phyloP scores from a whole-genome alignment of 2,888 invertebrate genomes.

The Malthinus flaveolus region DNA sequence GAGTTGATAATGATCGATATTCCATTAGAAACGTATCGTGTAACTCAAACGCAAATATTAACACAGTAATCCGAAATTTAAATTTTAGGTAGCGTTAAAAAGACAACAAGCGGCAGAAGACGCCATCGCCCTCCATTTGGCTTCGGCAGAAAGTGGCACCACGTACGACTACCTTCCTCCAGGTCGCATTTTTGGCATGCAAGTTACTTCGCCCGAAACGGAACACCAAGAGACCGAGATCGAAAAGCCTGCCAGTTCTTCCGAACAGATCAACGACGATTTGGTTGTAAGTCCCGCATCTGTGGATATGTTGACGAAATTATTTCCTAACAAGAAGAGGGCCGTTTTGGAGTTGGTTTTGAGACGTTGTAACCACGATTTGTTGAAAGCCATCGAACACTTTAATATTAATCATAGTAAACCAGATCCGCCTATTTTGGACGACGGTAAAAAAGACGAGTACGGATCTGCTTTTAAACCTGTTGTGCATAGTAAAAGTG shows the following conservation, averaged over 20 bases:
- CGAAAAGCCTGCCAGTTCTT: slow-evolving; percentile 12
- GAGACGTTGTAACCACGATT: slow-evolving; percentile 88
- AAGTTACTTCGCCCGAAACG: slow-evolving; percentile 74
- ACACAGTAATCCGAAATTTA: slow-evolving; percentile 38
- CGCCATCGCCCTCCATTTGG: slow-evolving; percentile 89
- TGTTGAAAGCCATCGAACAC: slow-evolving; percentile 88
- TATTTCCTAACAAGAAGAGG: slow-evolving; percentile 89
- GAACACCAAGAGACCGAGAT: slow-evolving; percentile 33
- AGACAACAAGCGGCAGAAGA: slow-evolving; percentile 97
- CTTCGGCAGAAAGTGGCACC: slow-evolving; percentile 80
- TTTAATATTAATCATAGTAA: slow-evolving; percentile 58
- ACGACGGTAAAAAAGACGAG: slow-evolving; percentile 37
- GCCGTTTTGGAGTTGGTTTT: slow-evolving; percentile 89
- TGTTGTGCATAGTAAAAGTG: slow-evolving; percentile 42
- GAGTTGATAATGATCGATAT: slow-evolving; percentile 50
- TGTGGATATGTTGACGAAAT: slow-evolving; percentile 80
- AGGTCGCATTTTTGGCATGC: slow-evolving; percentile 89
- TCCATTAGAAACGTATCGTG: slow-evolving; percentile 51
- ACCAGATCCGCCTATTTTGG: slow-evolving; percentile 12
- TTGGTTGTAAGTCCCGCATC: slow-evolving; percentile 68
- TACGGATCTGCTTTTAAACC: slow-evolving; percentile 51
- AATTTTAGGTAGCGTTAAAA: slow-evolving; percentile 85
- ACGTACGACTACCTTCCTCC: slow-evolving; percentile 76
- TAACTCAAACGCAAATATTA: slow-evolving; percentile 43
- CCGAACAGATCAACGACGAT: slow-evolving; percentile 12